phyloP scores from a whole-genome alignment of 2,113 vertebrate species.

The Sylvia atricapilla region DNA sequence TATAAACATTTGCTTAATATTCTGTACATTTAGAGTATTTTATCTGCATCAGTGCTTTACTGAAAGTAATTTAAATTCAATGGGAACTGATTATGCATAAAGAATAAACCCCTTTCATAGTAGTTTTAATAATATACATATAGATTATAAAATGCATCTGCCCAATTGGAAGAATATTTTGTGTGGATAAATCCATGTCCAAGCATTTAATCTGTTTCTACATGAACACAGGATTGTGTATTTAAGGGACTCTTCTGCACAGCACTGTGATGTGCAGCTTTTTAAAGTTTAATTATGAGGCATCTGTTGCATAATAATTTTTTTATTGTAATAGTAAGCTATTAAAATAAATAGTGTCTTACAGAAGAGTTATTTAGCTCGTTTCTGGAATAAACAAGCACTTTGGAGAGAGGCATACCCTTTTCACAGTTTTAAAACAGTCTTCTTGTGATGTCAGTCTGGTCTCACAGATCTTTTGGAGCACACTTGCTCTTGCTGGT shows the following conservation, averaged over 20 bases:
- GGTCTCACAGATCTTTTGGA: not conserved
- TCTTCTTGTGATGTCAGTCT: not conserved
- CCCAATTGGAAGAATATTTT: constrained; percentile 45
- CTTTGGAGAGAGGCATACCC: not conserved
- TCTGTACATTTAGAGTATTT: constrained; percentile 75
- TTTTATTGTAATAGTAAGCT: constrained; percentile 3
- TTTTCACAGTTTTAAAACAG: not conserved
- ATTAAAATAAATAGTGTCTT: constrained; percentile 14
- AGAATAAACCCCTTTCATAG: constrained; percentile 58
- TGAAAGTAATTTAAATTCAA: constrained; percentile 76
- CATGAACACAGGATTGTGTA: not conserved
- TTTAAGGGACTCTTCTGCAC: not conserved
- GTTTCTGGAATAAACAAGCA: not conserved
- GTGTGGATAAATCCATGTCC: constrained; percentile 41
- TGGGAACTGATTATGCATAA: constrained; percentile 72
- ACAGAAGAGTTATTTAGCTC: not conserved
- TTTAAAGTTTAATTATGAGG: constrained; percentile 67
- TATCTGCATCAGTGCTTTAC: constrained; percentile 70
- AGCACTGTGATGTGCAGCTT: constrained; percentile 33
- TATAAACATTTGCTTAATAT: constrained; percentile 81
- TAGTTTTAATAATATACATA: constrained; percentile 61
- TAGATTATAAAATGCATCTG: constrained; percentile 66
- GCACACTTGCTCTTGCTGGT: not conserved
- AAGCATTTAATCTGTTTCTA: constrained; percentile 36
- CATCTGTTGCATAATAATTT: constrained; percentile 22